Evolutionary conservation across 1,140 invertebrate species (phyloP).

Genomic region (Euschistus heros): DNA sequence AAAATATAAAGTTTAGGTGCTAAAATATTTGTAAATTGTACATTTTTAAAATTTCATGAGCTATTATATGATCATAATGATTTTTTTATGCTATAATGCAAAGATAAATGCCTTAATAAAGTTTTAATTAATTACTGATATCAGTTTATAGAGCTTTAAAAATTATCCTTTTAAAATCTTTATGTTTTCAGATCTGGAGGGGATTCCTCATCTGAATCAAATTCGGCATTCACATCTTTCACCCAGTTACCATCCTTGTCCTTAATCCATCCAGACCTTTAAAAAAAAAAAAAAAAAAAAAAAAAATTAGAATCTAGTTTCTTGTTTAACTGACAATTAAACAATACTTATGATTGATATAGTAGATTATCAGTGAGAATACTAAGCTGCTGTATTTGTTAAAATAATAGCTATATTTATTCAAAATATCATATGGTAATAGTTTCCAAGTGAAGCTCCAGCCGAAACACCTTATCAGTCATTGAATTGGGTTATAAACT

Average conservation of each 20-base stretch:
- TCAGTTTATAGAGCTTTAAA: not conserved
- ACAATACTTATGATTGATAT: not conserved
- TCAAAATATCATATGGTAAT: too few relatives aligned
- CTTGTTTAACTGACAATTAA: too few relatives aligned
- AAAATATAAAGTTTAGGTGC: conserved; percentile 8
- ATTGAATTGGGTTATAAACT: too few relatives aligned
- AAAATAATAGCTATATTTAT: too few relatives aligned
- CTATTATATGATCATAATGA: not conserved
- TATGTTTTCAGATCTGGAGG: conserved; percentile 5
- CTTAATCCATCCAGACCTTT: conserved; percentile 13
- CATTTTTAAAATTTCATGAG: not conserved
- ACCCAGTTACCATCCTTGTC: conserved; percentile 8
- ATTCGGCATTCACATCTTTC: conserved; percentile 9
- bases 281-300: not conserved
- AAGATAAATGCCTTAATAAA: conserved; percentile 11
- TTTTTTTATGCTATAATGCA: conserved; percentile 8
- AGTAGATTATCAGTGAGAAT: not conserved
- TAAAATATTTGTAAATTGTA: conserved; percentile 6
- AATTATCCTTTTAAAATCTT: not conserved
- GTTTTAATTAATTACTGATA: not conserved
- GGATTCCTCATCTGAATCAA: conserved; percentile 2
- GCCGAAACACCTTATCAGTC: too few relatives aligned
- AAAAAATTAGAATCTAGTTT: not conserved
- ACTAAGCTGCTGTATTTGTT: too few relatives aligned
- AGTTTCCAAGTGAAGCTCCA: too few relatives aligned